Evolutionary conservation across 2,888 invertebrate species (phyloP), one percentile per base, ranked within the genome.

Genomic region (Melanostoma scalare): DNA sequence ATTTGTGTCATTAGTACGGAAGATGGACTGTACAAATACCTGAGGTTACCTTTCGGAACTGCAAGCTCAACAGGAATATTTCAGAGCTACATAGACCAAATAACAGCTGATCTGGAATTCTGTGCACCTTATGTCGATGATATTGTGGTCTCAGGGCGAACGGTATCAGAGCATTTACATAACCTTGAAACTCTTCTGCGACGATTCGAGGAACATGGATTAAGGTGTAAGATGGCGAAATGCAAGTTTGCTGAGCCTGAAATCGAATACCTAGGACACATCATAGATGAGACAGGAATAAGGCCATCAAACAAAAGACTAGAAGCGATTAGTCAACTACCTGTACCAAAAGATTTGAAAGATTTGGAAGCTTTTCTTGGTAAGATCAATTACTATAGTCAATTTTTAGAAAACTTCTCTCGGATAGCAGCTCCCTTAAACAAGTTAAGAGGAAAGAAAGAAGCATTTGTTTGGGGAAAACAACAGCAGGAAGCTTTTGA

Each of bases 321-420:
- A 20, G 61, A 67, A 31, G 80, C 74, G 4, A 75, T 82, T 42
- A 52, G 56, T 33, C 31, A 31, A 9, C 65, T 85, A 68, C 75
- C 67, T 4, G 53, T 31, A 6, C 78, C 75, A 35, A 35, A 4
- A 36, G 6, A 55, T 38, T 9, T 38, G 5, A 55, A 55, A 36
- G 55, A 50, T 36, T 10, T 75, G 31, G 69, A 76, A 56, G 36
- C 79, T 8, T 77, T 84, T 36, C 74, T 85, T 40, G 85, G 79
- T 36, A 81, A 82, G 69, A 58, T 84, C 9, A 80, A 80, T 44
- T 85, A 85, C 46, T 82, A 80, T 44, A 71, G 69, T 6, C 85
- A 85, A 65, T 85, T 81, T 38, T 55, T 85, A 33, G 20, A 31
- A 35, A 85, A 86, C 35, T 79, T 85, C 75, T 58, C 77, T 38